phyloP scores from a whole-genome alignment of 2,888 invertebrate genomes.

The Oligia strigilis region DNA sequence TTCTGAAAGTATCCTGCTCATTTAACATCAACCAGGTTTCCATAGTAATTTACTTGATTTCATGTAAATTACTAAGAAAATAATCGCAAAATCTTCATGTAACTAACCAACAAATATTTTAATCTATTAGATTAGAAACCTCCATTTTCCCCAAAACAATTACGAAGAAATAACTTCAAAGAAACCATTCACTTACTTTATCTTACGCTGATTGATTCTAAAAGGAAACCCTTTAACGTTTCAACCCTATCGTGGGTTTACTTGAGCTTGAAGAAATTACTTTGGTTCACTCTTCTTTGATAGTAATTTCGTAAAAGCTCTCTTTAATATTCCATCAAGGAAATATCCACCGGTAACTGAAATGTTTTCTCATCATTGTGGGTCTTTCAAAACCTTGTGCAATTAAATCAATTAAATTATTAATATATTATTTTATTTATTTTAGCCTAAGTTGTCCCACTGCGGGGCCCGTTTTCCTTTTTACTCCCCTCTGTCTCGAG shows the following conservation, averaged over 20 bases:
- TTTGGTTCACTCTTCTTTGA: slow-evolving; percentile 12
- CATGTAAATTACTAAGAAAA: too few relatives aligned
- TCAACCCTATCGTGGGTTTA: neutral
- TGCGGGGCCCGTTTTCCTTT: too few relatives aligned
- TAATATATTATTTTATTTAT: too few relatives aligned
- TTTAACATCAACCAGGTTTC: neutral
- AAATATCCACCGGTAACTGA: neutral
- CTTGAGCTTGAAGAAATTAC: neutral
- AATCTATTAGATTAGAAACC: neutral
- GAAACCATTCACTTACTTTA: slow-evolving; percentile 1
- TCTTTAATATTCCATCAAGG: slow-evolving; percentile 2
- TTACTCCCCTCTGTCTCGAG: too few relatives aligned
- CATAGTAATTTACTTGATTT: neutral
- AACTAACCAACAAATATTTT: neutral
- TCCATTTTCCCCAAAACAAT: neutral
- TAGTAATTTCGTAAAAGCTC: slow-evolving; percentile 10
- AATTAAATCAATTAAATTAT: neutral
- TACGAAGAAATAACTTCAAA: slow-evolving; percentile 19
- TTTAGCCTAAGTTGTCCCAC: too few relatives aligned
- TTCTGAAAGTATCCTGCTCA: neutral
- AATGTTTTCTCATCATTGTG: neutral
- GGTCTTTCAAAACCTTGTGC: neutral
- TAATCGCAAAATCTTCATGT: too few relatives aligned
- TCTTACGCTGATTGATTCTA: slow-evolving; percentile 17
- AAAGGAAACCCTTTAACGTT: slow-evolving; percentile 24